Evolutionary conservation across 2,797 vertebrate genomes (phyloP), one percentile per base, ranked within the genome.

Genomic region (Halcyon badia): DNA sequence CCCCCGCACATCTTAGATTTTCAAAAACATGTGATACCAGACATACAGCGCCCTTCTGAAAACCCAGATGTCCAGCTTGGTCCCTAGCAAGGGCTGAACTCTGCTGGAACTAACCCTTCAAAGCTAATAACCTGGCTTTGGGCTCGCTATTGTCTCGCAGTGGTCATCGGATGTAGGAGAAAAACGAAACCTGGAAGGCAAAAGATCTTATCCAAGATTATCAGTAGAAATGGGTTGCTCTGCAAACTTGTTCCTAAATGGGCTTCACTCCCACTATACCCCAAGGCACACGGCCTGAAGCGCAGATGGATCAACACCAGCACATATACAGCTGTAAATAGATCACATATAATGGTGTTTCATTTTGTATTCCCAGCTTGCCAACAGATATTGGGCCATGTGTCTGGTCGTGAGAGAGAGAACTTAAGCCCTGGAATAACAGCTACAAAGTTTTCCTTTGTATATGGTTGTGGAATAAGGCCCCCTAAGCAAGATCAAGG

Each of bases 291-390:
- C 19, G 72, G 90, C 81, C 76, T 52, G 69, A 71, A 60, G 46
- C 49, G 18, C 77, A 65, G 69, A 68, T 28, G 78, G 93, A 52
- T 65, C 81, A 69, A 78, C 88, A 84, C 65, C 89, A 85, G 89
- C 86, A 62, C 57, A 31, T 35, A 44, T 3, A 31, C 71, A 75
- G 86, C 70, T 90, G 76, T 41, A 79, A 82, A 82, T 20, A 66
- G 83, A 85, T 82, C 79, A 73, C 17, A 60, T 37, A 44, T 15
- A 82, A 85, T 41, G 79, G 85, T 64, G 86, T 88, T 94, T 88
- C 89, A 90, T 94, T 88, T 85, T 51, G 87, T 15, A 69, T 80
- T 76, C 83, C 77, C 91, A 72, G 87, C 87, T 79, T 92, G 80
- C 83, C 89, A 87, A 33, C 76, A 88, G 87, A 85, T 75, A 85